These are phyloP conservation scores for Zophobas atratus DNA, from an alignment of 1,140 invertebrate genomes.

Conservation along the genomic window DNA sequence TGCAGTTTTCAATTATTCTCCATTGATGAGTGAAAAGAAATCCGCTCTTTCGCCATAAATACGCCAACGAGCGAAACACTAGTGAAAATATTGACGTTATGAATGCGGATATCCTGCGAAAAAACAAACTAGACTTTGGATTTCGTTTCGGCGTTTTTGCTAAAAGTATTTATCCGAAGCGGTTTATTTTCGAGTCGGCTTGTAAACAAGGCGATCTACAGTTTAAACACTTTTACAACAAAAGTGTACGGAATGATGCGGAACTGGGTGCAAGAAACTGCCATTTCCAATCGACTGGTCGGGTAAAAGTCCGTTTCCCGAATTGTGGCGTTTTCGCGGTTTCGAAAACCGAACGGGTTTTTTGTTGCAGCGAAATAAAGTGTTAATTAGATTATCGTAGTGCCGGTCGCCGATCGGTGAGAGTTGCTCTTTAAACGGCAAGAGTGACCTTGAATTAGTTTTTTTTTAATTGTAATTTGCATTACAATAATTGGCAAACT, in stretches of 20 bases:
- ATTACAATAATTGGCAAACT: no score
- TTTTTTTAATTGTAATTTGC: no score
- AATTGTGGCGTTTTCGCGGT: neutral
- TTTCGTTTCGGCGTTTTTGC: slow-evolving; percentile 1
- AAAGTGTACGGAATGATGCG: slow-evolving; percentile 24
- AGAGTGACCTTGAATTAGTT: no score
- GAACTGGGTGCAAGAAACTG: neutral
- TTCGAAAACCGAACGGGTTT: neutral
- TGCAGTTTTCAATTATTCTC: neutral
- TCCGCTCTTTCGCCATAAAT: neutral
- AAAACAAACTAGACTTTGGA: slow-evolving; percentile 23
- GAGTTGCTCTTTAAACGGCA: no score
- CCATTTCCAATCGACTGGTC: neutral
- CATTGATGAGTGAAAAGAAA: neutral
- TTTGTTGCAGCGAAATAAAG: no score
- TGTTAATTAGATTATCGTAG: no score
- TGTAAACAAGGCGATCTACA: slow-evolving; percentile 20
- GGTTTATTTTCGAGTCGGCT: slow-evolving; percentile 27
- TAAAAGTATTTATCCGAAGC: neutral
- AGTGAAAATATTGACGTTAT: slow-evolving; percentile 28
- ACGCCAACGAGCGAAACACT: neutral
- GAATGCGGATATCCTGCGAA: slow-evolving; percentile 31
- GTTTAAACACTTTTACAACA: slow-evolving; percentile 31
- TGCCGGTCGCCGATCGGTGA: no score
- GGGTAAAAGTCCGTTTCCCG: neutral